A percentile compares a stretch with the other conserved stretches of the same genome.
These are phyloP conservation scores for Sinocyclocheilus maitianheensis DNA, from an alignment of 2,113 vertebrate genomes.

Conservation along the genomic window DNA sequence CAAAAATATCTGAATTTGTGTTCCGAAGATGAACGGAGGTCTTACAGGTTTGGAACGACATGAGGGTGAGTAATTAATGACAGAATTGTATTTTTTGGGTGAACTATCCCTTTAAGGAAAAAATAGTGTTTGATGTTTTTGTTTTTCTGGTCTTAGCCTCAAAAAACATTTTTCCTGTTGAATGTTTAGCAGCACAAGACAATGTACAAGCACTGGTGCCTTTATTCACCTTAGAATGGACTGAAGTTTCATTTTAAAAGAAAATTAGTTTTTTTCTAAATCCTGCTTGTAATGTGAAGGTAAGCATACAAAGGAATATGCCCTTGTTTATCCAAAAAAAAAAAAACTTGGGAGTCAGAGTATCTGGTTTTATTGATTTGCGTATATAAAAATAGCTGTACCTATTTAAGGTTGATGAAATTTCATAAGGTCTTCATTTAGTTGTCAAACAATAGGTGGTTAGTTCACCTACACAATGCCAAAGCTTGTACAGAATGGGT, in stretches of 20 bases:
- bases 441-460: not conserved
- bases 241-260: conserved; percentile 1
- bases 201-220: conserved; percentile 12
- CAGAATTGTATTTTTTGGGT: too few species aligned
- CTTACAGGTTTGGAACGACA: too few species aligned
- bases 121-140: not conserved
- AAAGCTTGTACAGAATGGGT: conserved; percentile 51
- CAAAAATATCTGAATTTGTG: too few species aligned
- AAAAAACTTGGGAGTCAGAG: not conserved
- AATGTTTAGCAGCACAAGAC: conserved; percentile 8
- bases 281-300: conserved; percentile 44
- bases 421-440: conserved; percentile 10
- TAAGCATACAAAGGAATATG: conserved; percentile 5
- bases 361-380: not conserved
- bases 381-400: conserved; percentile 19
- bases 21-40: too few species aligned
- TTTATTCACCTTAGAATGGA: not conserved
- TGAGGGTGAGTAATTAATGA: too few species aligned
- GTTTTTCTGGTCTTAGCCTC: not conserved
- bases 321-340: conserved; percentile 4
- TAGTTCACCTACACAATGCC: conserved; percentile 35
- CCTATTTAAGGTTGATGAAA: conserved; percentile 17
- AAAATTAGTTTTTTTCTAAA: not conserved
- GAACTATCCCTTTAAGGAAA: not conserved
- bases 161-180: not conserved